Base-by-base conservation (phyloP, 2,888 invertebrate genomes). In the Penaeus monodon region DNA sequence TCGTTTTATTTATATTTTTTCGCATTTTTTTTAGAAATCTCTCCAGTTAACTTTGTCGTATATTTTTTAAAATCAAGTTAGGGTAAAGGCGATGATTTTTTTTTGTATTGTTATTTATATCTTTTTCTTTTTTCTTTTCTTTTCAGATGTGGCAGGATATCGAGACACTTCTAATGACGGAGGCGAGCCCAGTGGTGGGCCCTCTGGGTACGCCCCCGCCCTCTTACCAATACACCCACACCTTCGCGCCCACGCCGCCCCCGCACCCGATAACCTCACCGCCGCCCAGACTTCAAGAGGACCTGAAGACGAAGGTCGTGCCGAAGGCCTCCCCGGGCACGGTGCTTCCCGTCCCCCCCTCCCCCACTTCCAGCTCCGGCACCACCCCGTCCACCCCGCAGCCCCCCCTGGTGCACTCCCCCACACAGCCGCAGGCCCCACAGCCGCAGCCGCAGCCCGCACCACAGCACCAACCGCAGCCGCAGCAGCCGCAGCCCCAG, bases 91-190 rank as follows among this genome's bases (percentile, higher is more conserved):
- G 64, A 64, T 79, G 64, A 33, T 63, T 63, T 57, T 79, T 63
- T 57, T 64, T 63, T 22, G 27, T 63, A 22, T 64, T 29, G 79
- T 79, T 63, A 64, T 79, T 63, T 22, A 63, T 29, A n/a, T 22
- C 0, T 77, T 0, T 24, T n/a, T 20, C 27, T 66, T 33, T 44
- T 44, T 78, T 83, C 38, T 79, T 44, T 63, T 68, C 66, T 12
- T 77, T 63, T 0, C 88, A 88, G 88, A 88, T 88, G 88, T 86
- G 85, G 88, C 88, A 86, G 68, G 88, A 88, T 27, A 86, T 88
- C 27, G 88, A 88, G 74, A 86, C 86, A 3, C 81, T 88, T 14
- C 85, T 88, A 2, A 77, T 84, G 84, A 77, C 77, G 66, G 84
- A 84, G 66, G 77, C 66, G n/a, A 84, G 84, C 49, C 84, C 84